Evolutionary conservation across 2,797 vertebrate species (phyloP).

Genomic region (Benthosema pterotum): DNA sequence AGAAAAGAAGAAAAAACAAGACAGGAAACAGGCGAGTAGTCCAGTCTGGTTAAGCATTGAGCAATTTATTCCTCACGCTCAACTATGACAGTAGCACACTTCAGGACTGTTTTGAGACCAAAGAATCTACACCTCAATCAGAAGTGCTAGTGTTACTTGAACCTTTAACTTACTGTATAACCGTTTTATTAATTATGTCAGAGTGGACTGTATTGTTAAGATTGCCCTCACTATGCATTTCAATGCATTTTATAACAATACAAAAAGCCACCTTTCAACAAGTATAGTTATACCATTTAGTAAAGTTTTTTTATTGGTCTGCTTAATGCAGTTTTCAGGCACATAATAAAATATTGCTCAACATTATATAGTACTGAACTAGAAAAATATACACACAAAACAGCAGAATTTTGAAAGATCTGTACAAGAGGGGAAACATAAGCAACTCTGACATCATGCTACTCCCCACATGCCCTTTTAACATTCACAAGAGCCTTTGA

Average conservation of each 20-base stretch:
- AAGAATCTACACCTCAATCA: constrained; percentile 27
- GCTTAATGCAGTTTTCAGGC: constrained; percentile 74
- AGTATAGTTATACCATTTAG: constrained; percentile 54
- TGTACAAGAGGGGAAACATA: constrained; percentile 53
- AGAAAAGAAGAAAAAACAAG: constrained; percentile 38
- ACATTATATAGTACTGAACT: constrained; percentile 68
- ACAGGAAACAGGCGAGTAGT: constrained; percentile 55
- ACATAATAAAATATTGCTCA: constrained; percentile 78
- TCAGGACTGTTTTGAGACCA: constrained; percentile 44
- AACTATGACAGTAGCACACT: constrained; percentile 64
- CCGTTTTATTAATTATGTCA: constrained; percentile 8
- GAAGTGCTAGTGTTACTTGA: constrained; percentile 37
- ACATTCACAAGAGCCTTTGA: constrained; percentile 66
- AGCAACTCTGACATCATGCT: constrained; percentile 36
- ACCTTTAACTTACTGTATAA: constrained; percentile 16
- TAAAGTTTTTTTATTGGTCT: constrained; percentile 65
- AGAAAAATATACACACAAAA: constrained; percentile 76
- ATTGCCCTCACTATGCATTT: constrained; percentile 44
- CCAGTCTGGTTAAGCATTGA: constrained; percentile 63
- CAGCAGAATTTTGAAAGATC: constrained; percentile 60
- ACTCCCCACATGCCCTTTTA: constrained; percentile 40
- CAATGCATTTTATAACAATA: constrained; percentile 60
- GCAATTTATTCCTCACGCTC: constrained; percentile 77
- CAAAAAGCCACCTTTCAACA: constrained; percentile 60
- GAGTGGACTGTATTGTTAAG: constrained; percentile 28